These are phyloP conservation scores for Pseudocheirus occidentalis DNA, from an alignment of 2,797 vertebrate species.

Conservation along the genomic window DNA sequence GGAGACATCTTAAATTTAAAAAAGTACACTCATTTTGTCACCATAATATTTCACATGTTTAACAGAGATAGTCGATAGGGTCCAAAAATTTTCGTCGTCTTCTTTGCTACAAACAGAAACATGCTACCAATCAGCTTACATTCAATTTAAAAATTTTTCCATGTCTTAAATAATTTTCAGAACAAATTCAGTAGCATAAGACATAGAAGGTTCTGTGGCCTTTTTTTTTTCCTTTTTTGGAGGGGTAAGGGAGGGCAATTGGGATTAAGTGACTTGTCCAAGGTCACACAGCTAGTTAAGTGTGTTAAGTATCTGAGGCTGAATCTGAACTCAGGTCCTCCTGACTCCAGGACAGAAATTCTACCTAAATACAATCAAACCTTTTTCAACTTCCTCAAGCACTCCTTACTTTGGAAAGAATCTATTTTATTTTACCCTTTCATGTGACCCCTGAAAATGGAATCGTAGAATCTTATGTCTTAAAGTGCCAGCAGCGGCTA, in stretches of 20 bases:
- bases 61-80: not conserved
- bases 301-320: too few relatives aligned
- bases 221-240: too few relatives aligned
- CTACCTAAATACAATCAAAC: not conserved
- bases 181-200: not conserved
- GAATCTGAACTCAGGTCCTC: too few relatives aligned
- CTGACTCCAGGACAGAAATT: not conserved
- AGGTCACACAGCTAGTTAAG: too few relatives aligned
- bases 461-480: not conserved
- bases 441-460: not conserved
- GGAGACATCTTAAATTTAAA: not conserved
- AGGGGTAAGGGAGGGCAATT: too few relatives aligned
- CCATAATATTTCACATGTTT: not conserved
- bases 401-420: not conserved
- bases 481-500: not conserved
- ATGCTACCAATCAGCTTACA: not conserved
- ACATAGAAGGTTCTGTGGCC: not conserved
- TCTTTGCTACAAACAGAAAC: not conserved
- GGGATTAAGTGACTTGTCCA: too few relatives aligned
- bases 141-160: not conserved
- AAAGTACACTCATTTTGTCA: not conserved
- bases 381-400: not conserved
- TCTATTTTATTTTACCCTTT: not conserved
- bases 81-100: not conserved
- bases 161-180: not conserved